Conservation (phyloP, 92 coral and sea anemone species). For the Phenganax marumi region DNA sequence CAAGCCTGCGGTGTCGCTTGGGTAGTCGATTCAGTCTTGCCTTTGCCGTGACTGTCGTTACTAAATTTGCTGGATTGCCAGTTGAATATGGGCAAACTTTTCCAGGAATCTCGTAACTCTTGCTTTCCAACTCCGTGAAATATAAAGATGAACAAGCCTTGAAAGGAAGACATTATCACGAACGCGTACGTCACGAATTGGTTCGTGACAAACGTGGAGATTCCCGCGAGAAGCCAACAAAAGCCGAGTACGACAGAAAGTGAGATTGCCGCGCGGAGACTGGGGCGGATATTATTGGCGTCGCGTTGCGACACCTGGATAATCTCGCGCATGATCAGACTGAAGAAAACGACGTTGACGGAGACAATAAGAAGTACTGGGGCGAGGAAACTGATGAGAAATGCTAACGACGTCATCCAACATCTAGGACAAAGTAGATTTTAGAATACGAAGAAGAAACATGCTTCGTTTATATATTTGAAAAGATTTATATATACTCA, state of each 20-base stretch:
- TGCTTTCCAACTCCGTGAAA: constrained; percentile 88
- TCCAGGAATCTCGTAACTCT: constrained; percentile 74
- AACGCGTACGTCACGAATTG: constrained; percentile 79
- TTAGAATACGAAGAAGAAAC: neutral
- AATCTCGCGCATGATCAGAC: constrained; percentile 89
- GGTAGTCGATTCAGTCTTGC: constrained; percentile 35
- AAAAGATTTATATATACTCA: constrained; percentile 41
- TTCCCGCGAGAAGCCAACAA: constrained; percentile 90
- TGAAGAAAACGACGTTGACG: constrained; percentile 65
- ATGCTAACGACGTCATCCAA: constrained; percentile 79
- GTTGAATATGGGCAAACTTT: constrained; percentile 27
- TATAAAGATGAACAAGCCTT: constrained; percentile 78
- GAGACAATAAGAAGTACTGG: constrained; percentile 84
- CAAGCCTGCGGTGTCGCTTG: constrained; percentile 22
- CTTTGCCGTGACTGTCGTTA: constrained; percentile 14
- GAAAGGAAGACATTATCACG: constrained; percentile 88
- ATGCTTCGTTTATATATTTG: constrained; percentile 41
- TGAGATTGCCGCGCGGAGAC: constrained; percentile 83
- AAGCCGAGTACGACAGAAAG: constrained; percentile 88
- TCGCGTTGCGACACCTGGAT: constrained; percentile 69
- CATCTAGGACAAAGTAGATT: constrained; percentile 57
- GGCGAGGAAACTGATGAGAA: constrained; percentile 76
- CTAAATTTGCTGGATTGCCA: constrained; percentile 18
- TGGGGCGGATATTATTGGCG: constrained; percentile 49
- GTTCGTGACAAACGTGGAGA: constrained; percentile 75